Conservation (phyloP, 2,797 vertebrate species). For the Intellagama lesueurii region DNA sequence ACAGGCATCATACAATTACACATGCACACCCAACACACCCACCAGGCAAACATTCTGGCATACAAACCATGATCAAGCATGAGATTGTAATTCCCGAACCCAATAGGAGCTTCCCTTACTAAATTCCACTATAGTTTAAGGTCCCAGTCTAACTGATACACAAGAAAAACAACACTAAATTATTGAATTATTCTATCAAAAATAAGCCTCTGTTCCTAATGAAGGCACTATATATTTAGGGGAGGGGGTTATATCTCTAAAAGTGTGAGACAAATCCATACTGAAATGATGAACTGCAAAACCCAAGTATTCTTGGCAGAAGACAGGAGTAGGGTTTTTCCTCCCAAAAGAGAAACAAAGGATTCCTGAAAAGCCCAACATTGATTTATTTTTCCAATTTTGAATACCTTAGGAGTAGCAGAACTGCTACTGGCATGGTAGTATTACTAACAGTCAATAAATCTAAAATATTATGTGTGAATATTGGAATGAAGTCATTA, state of each 20-base stretch:
- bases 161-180: conserved; percentile 2
- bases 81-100: neutral
- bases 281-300: conserved; percentile 74
- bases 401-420: conserved; percentile 87
- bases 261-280: conserved; percentile 71
- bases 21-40: neutral
- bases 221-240: conserved; percentile 34
- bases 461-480: conserved; percentile 99
- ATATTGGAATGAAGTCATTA: conserved; percentile 95
- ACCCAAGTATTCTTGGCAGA: conserved; percentile 78
- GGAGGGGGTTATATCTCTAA: conserved; percentile 54
- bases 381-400: conserved; percentile 91
- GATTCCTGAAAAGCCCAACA: conserved; percentile 77
- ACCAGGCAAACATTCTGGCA: neutral
- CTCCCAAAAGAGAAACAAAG: conserved; percentile 78
- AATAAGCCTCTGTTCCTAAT: conserved; percentile 57
- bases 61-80: neutral
- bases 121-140: conserved; percentile 1
- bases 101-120: neutral
- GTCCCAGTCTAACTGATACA: neutral
- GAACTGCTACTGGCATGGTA: conserved; percentile 93
- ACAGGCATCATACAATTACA: neutral
- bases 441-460: conserved; percentile 98
- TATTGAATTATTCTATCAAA: conserved; percentile 31
- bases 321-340: conserved; percentile 67